phyloP scores from a whole-genome alignment of 2,888 invertebrate genomes.

The Coleophora deauratella region DNA sequence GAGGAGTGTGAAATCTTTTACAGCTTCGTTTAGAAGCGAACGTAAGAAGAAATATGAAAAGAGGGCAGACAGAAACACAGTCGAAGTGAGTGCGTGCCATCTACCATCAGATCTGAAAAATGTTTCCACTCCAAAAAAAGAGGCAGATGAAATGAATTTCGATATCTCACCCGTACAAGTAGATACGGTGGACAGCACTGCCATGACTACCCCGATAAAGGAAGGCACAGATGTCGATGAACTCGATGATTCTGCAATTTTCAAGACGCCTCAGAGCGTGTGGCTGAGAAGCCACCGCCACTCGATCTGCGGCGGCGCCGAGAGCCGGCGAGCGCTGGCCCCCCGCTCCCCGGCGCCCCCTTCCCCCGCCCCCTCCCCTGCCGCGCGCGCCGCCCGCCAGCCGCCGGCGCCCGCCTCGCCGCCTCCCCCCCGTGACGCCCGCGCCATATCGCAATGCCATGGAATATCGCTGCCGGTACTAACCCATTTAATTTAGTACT shows the following conservation, averaged over 20 bases:
- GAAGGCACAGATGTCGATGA: constrained; percentile 34
- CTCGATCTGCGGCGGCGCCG: constrained; percentile 46
- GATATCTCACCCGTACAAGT: constrained; percentile 65
- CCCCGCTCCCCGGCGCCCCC: constrained; percentile 15
- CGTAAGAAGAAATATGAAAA: constrained; percentile 69
- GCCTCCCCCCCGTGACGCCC: constrained; percentile 60
- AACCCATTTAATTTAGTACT: constrained; percentile 72
- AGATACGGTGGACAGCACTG: constrained; percentile 61
- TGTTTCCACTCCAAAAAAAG: constrained; percentile 52
- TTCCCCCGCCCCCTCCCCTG: constrained; percentile 22
- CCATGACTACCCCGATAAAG: constrained; percentile 37
- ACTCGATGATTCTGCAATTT: constrained; percentile 52
- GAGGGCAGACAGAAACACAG: constrained; percentile 51
- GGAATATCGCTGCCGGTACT: constrained; percentile 76
- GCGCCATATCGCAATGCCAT: constrained; percentile 69
- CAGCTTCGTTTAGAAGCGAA: constrained; percentile 68
- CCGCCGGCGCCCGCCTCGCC: constrained; percentile 53
- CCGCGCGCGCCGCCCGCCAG: constrained; percentile 42
- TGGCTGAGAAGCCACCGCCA: constrained; percentile 54
- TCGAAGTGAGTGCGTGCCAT: constrained; percentile 55
- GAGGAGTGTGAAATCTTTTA: constrained; percentile 66
- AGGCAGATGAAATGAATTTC: constrained; percentile 52
- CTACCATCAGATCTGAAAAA: constrained; percentile 43
- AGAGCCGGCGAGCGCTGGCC: constrained; percentile 23
- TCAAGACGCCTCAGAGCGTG: constrained; percentile 60